phyloP scores from a whole-genome alignment of 2,113 vertebrate species.

The Corythornis cristatus region DNA sequence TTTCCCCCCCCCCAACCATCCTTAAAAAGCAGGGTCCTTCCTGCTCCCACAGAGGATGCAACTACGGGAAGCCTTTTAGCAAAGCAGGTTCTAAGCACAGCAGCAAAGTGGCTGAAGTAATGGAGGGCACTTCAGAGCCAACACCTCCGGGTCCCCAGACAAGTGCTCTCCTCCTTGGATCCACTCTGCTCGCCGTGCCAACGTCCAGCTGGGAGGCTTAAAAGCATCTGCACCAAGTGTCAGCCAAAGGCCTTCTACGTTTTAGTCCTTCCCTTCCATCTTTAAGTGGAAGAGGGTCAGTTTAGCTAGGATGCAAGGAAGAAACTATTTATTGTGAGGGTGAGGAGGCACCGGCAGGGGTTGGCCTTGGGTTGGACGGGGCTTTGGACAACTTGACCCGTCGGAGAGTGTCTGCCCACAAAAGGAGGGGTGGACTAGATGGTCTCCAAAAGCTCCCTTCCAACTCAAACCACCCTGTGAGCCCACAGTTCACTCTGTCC shows the following conservation, averaged over 20 bases:
- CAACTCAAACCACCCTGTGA: neutral
- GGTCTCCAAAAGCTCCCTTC: neutral
- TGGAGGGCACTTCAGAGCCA: neutral
- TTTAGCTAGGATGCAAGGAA: neutral
- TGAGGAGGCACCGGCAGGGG: fast-evolving
- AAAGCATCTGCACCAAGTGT: neutral
- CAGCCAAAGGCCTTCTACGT: neutral
- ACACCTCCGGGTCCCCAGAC: neutral
- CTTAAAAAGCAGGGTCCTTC: neutral
- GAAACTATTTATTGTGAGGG: neutral
- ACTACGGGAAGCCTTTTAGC: neutral
- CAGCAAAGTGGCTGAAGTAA: neutral
- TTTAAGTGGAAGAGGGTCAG: neutral
- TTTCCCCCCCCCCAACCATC: neutral
- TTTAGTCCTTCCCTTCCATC: neutral
- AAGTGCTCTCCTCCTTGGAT: neutral
- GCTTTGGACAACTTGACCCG: neutral
- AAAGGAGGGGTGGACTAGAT: neutral
- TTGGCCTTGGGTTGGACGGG: fast-evolving
- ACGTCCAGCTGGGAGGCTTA: neutral
- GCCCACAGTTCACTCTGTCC: fast-evolving
- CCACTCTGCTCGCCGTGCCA: neutral
- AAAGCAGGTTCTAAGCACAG: neutral
- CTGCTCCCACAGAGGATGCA: neutral
- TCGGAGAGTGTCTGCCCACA: fast-evolving